Evolutionary conservation across 2,888 invertebrate species (phyloP).

Genomic region (Ceraclea dissimilis): DNA sequence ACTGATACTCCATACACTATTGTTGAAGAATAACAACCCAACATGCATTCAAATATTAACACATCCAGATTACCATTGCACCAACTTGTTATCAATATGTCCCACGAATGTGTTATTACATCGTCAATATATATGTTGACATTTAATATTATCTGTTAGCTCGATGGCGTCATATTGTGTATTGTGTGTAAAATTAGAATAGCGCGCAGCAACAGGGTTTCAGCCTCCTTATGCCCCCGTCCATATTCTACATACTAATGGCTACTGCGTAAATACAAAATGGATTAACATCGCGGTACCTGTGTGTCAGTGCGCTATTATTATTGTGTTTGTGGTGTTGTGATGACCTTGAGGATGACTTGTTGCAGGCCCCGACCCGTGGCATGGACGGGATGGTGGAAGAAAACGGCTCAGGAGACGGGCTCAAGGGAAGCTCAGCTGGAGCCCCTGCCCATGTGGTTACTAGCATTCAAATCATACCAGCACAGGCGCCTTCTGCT

Average conservation of each 20-base stretch:
- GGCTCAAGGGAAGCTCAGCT: conserved; percentile 31
- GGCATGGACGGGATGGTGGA: conserved; percentile 90
- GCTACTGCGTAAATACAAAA: conserved; percentile 4
- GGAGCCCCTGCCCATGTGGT: conserved; percentile 40
- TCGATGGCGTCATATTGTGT: conserved; percentile 40
- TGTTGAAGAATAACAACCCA: conserved; percentile 54
- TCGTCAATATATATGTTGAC: conserved; percentile 28
- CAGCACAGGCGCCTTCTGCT: conserved; percentile 55
- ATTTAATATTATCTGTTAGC: conserved; percentile 37
- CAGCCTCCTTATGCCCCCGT: background rate
- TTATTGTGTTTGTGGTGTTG: background rate
- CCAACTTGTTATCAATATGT: conserved; percentile 1
- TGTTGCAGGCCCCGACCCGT: conserved; percentile 52
- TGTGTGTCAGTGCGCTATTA: conserved; percentile 2
- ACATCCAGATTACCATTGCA: background rate
- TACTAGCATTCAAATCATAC: conserved; percentile 78
- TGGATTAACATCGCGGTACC: background rate
- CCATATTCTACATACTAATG: background rate
- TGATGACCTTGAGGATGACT: conserved; percentile 26
- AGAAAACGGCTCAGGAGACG: conserved; percentile 64
- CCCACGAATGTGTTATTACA: background rate
- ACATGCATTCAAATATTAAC: conserved; percentile 39
- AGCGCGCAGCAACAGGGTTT: conserved; percentile 26
- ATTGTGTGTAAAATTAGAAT: conserved; percentile 34
- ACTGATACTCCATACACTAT: conserved; percentile 46